phyloP scores from a whole-genome alignment of 2,888 invertebrate genomes.

The Cactoblastis cactorum region DNA sequence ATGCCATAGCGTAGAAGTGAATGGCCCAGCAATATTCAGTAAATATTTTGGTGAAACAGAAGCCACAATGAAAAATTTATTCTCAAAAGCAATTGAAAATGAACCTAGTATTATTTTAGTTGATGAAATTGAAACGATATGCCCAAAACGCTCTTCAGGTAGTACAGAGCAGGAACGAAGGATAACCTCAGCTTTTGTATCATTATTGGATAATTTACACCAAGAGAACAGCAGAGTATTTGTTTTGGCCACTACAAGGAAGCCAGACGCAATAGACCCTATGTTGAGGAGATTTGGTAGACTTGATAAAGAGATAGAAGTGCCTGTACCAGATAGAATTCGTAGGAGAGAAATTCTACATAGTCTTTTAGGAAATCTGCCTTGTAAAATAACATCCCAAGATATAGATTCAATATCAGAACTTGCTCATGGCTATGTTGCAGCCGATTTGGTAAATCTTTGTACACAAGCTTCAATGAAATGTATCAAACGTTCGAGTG shows the following conservation, averaged over 20 bases:
- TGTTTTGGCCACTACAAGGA: conserved; percentile 88
- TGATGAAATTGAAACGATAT: conserved; percentile 91
- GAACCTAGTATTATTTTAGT: conserved; percentile 89
- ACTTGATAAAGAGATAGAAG: conserved; percentile 89
- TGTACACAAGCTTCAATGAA: conserved; percentile 85
- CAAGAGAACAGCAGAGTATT: conserved; percentile 78
- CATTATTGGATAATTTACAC: conserved; percentile 81
- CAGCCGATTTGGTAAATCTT: conserved; percentile 89
- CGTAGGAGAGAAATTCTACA: conserved; percentile 84
- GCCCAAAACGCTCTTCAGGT: conserved; percentile 80
- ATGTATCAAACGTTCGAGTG: conserved; percentile 72
- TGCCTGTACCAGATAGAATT: conserved; percentile 85
- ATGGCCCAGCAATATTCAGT: conserved; percentile 86
- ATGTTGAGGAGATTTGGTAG: conserved; percentile 88
- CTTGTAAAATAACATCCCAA: conserved; percentile 74
- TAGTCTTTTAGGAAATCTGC: conserved; percentile 79
- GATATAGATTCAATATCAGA: conserved; percentile 83
- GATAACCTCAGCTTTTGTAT: conserved; percentile 82
- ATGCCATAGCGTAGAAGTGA: conserved; percentile 78
- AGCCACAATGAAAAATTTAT: conserved; percentile 82
- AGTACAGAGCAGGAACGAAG: conserved; percentile 85
- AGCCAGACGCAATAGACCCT: conserved; percentile 86
- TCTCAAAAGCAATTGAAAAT: conserved; percentile 83
- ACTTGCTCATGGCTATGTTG: conserved; percentile 93
- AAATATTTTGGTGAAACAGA: conserved; percentile 89